phyloP scores from a whole-genome alignment of 2,797 vertebrate genomes.

The Bovichtus diacanthus region DNA sequence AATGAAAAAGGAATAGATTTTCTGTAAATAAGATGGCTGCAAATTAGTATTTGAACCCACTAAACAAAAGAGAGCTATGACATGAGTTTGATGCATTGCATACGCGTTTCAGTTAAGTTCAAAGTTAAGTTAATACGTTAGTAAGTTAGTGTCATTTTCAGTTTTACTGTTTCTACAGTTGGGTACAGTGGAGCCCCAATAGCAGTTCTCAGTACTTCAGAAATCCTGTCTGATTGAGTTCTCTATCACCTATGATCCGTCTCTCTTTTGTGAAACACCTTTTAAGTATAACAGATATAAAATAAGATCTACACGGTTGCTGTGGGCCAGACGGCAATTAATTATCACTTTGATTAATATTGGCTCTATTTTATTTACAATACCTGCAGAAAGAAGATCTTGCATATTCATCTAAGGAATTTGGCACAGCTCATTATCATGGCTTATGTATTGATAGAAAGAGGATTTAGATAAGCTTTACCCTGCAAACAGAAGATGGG shows the following conservation, averaged over 20 bases:
- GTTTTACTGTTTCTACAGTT: slow-evolving; percentile 3
- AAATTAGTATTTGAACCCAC: neutral
- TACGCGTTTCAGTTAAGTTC: neutral
- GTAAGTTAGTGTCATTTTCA: neutral
- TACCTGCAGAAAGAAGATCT: slow-evolving; percentile 80
- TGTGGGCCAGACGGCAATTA: slow-evolving; percentile 74
- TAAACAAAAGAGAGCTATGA: neutral
- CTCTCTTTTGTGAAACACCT: slow-evolving; percentile 37
- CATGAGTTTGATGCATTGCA: neutral
- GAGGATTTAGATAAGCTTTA: slow-evolving; percentile 80
- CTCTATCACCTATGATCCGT: slow-evolving; percentile 35
- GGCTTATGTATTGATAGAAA: slow-evolving; percentile 83
- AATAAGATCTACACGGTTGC: slow-evolving; percentile 59
- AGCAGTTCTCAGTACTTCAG: slow-evolving; percentile 4
- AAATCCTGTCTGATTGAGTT: slow-evolving; percentile 29
- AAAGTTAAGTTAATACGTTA: too few relatives aligned
- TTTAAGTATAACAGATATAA: slow-evolving; percentile 71
- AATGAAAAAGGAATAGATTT: neutral
- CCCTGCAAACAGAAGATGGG: slow-evolving; percentile 65
- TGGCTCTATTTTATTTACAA: slow-evolving; percentile 85
- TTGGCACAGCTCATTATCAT: slow-evolving; percentile 84
- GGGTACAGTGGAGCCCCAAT: neutral
- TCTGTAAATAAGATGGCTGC: neutral
- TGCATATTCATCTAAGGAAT: slow-evolving; percentile 82
- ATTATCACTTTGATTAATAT: slow-evolving; percentile 84